A percentile compares a stretch with the other conserved stretches of the same genome.
phyloP scores from a whole-genome alignment of 1,140 invertebrate species.

The Myzus persicae region DNA sequence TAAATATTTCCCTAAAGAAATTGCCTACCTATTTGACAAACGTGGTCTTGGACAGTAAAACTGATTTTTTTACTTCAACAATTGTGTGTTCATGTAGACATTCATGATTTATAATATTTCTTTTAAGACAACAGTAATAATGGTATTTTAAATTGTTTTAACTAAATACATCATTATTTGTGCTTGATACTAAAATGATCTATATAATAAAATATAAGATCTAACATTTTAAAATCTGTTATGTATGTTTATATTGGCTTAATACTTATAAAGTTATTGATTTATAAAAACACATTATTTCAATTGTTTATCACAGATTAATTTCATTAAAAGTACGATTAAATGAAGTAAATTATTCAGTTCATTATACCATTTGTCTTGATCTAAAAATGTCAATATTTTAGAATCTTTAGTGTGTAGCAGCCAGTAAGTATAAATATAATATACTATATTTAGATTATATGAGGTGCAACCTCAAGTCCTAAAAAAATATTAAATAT shows the following conservation, averaged over 20 bases:
- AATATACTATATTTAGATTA: background rate
- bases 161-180: background rate
- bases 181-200: background rate
- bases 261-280: background rate
- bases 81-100: too few relatives aligned
- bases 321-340: constrained; percentile 26
- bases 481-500: background rate
- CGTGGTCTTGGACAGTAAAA: background rate
- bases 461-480: background rate
- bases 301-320: constrained; percentile 42
- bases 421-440: background rate
- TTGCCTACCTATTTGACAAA: background rate
- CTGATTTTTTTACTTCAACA: too few relatives aligned
- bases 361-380: background rate
- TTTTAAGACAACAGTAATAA: background rate
- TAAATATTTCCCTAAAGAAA: background rate
- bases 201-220: background rate
- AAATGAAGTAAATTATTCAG: constrained; percentile 11
- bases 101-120: too few relatives aligned
- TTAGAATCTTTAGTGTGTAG: background rate
- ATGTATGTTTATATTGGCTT: background rate
- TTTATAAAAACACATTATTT: background rate
- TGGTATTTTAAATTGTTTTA: background rate
- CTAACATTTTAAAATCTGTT: background rate
- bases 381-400: background rate